These are phyloP conservation scores for Nixonia krombeini DNA, from an alignment of 1,140 invertebrate genomes.

Conservation along the genomic window DNA sequence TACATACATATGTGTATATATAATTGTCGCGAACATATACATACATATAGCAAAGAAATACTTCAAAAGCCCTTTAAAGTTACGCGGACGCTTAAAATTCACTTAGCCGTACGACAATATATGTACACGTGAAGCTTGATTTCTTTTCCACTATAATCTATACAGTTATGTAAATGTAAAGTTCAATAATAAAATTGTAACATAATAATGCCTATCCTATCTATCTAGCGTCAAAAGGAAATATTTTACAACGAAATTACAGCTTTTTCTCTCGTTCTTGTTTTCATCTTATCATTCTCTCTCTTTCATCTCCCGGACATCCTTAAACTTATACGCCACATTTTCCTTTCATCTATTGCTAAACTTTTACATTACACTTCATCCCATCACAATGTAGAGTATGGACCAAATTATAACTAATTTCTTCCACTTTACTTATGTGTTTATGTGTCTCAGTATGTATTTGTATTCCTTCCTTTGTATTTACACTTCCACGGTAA, in stretches of 20 bases:
- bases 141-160: conserved; percentile 57
- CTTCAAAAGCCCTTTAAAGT: conserved; percentile 64
- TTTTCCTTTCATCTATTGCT: conserved; percentile 46
- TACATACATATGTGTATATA: conserved; percentile 3
- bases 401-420: conserved; percentile 57
- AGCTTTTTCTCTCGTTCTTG: conserved; percentile 49
- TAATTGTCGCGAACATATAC: conserved; percentile 17
- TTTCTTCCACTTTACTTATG: conserved; percentile 42
- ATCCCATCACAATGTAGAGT: conserved; percentile 61
- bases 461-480: conserved; percentile 42
- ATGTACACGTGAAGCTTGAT: conserved; percentile 68
- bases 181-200: conserved; percentile 70
- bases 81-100: conserved; percentile 59
- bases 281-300: conserved; percentile 21
- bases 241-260: conserved; percentile 72
- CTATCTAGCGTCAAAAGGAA: conserved; percentile 65
- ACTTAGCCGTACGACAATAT: conserved; percentile 63
- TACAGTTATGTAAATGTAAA: conserved; percentile 70
- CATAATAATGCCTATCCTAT: conserved; percentile 68
- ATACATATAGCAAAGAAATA: conserved; percentile 5
- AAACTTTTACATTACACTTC: conserved; percentile 63
- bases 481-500: conserved; percentile 36
- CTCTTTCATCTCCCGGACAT: not conserved
- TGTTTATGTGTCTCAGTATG: conserved; percentile 28
- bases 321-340: conserved; percentile 22